A percentile compares a stretch with the other conserved stretches of the same genome.
Conservation (phyloP, 1,140 invertebrate species). For the Augochlora pura region DNA sequence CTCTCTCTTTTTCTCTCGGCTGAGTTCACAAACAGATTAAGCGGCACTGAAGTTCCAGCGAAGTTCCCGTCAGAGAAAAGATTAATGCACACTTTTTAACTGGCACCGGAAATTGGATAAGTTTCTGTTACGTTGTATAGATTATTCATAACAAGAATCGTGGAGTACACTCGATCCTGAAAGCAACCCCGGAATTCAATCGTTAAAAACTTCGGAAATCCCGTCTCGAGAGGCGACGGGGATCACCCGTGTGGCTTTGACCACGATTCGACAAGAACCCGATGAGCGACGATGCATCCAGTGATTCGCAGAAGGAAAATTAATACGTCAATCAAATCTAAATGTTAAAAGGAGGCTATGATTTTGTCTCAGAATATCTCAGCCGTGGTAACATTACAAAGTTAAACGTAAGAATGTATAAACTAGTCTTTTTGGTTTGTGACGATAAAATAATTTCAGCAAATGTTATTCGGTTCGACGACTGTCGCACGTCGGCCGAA, state of each 20-base stretch:
- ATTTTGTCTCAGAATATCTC: too few relatives aligned
- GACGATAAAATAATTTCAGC: too few relatives aligned
- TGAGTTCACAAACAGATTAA: slow-evolving; percentile 20
- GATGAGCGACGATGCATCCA: background rate
- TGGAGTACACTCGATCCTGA: background rate
- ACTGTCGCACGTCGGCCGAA: background rate
- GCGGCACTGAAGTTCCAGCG: slow-evolving; percentile 2
- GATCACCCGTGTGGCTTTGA: background rate
- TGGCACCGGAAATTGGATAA: slow-evolving; percentile 33
- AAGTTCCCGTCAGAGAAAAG: slow-evolving; percentile 20
- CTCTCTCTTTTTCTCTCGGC: background rate
- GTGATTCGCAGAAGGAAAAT: too few relatives aligned
- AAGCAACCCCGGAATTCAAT: background rate
- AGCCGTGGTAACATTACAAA: too few relatives aligned
- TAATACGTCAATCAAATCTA: too few relatives aligned
- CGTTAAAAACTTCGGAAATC: slow-evolving; percentile 9
- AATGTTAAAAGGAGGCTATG: too few relatives aligned
- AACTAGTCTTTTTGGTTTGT: too few relatives aligned
- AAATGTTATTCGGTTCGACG: too few relatives aligned
- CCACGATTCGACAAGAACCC: background rate
- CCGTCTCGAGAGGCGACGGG: background rate
- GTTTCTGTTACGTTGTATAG: slow-evolving; percentile 15
- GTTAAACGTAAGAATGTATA: too few relatives aligned
- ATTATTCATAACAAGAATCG: slow-evolving; percentile 11
- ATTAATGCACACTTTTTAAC: slow-evolving; percentile 41